Percentiles rank a stretch among this genome's conserved stretches.
These are phyloP conservation scores for Diploscapter pachys DNA, from an alignment of 1,140 invertebrate species.

Conservation along the genomic window DNA sequence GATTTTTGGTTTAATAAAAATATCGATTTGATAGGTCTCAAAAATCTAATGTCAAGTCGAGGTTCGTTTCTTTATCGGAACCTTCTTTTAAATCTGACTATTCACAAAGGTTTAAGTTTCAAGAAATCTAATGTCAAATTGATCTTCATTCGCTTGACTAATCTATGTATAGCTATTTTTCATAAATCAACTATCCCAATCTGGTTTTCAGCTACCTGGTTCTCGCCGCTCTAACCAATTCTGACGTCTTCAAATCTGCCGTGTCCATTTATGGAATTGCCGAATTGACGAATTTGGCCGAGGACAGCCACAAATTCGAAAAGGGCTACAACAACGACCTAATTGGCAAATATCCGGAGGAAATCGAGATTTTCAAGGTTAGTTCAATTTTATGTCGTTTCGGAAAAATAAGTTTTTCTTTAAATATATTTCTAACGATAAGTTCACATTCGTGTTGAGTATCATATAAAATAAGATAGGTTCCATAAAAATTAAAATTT, in stretches of 20 bases:
- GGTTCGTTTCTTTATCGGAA: no score
- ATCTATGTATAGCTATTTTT: no score
- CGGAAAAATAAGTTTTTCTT: background rate
- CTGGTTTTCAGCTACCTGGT: slow-evolving; percentile 50
- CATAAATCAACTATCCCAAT: background rate
- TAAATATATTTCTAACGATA: background rate
- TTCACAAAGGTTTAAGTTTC: no score
- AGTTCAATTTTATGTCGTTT: background rate
- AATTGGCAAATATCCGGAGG: slow-evolving; percentile 53
- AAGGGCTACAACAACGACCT: slow-evolving; percentile 60
- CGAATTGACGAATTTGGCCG: slow-evolving; percentile 31
- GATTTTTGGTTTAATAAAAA: no score
- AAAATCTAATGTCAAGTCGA: no score
- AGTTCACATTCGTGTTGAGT: no score
- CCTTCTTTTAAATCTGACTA: no score
- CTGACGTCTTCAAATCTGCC: slow-evolving; percentile 37
- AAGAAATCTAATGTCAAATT: no score
- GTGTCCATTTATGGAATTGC: slow-evolving; percentile 40
- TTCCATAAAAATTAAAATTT: no score
- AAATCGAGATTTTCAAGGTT: slow-evolving; percentile 35
- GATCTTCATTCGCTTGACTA: no score
- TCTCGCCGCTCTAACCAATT: slow-evolving; percentile 38
- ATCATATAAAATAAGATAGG: no score
- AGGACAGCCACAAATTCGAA: slow-evolving; percentile 63
- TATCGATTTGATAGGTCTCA: no score